phyloP scores from a whole-genome alignment of 2,113 vertebrate genomes.

The Camelus bactrianus region DNA sequence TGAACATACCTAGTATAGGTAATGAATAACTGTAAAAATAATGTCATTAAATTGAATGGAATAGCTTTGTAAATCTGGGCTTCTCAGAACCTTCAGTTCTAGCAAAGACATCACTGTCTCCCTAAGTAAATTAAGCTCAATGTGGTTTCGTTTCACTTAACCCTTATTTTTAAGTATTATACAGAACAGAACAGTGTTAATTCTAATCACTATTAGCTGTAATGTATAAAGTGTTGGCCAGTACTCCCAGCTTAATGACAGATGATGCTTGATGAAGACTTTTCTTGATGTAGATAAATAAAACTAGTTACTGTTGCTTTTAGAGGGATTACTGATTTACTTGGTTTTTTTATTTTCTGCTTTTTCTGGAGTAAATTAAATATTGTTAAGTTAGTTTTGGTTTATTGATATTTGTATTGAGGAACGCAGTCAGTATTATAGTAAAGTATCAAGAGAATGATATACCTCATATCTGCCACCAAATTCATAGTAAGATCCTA shows the following conservation, averaged over 20 bases:
- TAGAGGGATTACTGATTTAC: background rate
- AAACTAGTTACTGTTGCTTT: slow-evolving; percentile 18
- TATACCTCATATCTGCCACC: background rate
- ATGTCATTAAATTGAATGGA: background rate
- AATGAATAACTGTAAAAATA: background rate
- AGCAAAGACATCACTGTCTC: background rate
- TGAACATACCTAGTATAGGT: background rate
- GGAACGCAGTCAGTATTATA: background rate
- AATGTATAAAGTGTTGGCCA: background rate
- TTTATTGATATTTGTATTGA: slow-evolving; percentile 4
- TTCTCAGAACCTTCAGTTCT: background rate
- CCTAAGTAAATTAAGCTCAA: background rate
- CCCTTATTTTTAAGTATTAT: background rate
- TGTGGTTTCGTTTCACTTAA: background rate
- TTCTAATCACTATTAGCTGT: background rate
- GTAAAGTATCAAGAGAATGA: background rate
- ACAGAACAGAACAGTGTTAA: background rate
- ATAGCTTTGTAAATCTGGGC: background rate
- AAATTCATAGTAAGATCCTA: background rate
- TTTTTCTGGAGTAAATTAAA: slow-evolving; percentile 1
- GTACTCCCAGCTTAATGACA: background rate
- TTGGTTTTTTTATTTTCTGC: background rate
- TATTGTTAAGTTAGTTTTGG: slow-evolving; percentile 31
- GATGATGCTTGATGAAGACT: background rate
- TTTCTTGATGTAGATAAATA: background rate